Evolutionary conservation across 2,888 invertebrate species (phyloP).

Genomic region (Tipula confusa): DNA sequence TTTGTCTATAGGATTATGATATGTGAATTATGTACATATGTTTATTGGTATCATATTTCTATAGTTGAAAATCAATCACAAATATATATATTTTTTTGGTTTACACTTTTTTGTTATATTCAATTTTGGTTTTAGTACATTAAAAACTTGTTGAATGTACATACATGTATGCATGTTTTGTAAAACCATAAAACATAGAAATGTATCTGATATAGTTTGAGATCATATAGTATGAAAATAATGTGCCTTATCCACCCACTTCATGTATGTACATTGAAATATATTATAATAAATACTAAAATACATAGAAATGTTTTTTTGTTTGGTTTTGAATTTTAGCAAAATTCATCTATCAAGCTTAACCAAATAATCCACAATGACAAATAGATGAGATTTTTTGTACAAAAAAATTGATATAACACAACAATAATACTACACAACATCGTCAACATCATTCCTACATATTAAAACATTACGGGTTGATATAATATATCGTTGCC

Average conservation of each 20-base stretch:
- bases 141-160: neutral
- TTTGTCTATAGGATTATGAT: neutral
- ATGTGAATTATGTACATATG: neutral
- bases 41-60: neutral
- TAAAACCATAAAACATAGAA: neutral
- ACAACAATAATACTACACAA: neutral
- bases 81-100: neutral
- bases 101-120: neutral
- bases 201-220: neutral
- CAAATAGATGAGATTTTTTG: conserved; percentile 25
- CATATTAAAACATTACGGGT: no score
- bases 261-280: neutral
- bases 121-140: neutral
- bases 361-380: conserved; percentile 20
- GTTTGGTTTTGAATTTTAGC: neutral
- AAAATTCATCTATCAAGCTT: conserved; percentile 1
- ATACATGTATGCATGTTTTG: neutral
- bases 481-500: no score
- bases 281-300: neutral
- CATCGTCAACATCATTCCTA: neutral
- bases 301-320: neutral
- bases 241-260: neutral
- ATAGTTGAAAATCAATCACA: neutral
- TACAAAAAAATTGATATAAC: neutral
- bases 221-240: neutral